Percentiles rank a stretch among this genome's conserved stretches.
Conservation (phyloP, 2,113 vertebrate genomes). For the Lucifuga dentata region DNA sequence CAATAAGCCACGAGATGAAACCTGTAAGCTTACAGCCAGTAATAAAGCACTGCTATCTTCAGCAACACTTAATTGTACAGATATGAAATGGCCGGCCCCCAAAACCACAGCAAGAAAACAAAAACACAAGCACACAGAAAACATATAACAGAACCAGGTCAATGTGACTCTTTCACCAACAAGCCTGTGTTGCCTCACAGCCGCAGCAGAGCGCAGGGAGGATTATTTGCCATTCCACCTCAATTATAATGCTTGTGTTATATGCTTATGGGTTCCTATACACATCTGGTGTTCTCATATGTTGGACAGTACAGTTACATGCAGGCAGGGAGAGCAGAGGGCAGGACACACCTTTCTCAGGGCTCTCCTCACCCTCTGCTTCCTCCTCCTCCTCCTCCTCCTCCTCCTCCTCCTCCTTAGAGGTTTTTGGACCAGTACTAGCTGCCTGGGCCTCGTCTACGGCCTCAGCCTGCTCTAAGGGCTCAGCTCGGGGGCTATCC, state of each 20-base stretch:
- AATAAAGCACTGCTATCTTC: slow-evolving; percentile 66
- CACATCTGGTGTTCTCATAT: slow-evolving; percentile 55
- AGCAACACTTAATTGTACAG: slow-evolving; percentile 70
- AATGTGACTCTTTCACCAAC: slow-evolving; percentile 79
- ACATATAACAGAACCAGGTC: slow-evolving; percentile 52
- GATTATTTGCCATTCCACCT: slow-evolving; percentile 77
- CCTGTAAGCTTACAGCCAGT: slow-evolving; percentile 82
- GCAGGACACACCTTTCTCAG: slow-evolving; percentile 92
- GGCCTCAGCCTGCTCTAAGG: slow-evolving; percentile 83
- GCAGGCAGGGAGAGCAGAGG: slow-evolving; percentile 85
- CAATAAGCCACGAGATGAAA: slow-evolving; percentile 84
- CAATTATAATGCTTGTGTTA: slow-evolving; percentile 55
- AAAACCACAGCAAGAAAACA: slow-evolving; percentile 63
- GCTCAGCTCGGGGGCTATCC: slow-evolving; percentile 80
- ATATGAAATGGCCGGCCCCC: slow-evolving; percentile 79
- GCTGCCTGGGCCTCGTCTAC: slow-evolving; percentile 85
- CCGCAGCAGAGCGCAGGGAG: slow-evolving; percentile 79
- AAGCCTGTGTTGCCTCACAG: slow-evolving; percentile 87
- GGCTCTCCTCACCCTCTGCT: slow-evolving; percentile 81
- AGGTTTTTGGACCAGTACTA: slow-evolving; percentile 81
- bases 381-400: slow-evolving; percentile 79
- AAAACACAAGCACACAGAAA: slow-evolving; percentile 67
- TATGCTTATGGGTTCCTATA: slow-evolving; percentile 61
- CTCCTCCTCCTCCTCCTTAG: slow-evolving; percentile 83
- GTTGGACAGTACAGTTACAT: slow-evolving; percentile 82